Base-by-base conservation (phyloP, 2,113 vertebrate genomes). In the Brachionichthys hirsutus region DNA sequence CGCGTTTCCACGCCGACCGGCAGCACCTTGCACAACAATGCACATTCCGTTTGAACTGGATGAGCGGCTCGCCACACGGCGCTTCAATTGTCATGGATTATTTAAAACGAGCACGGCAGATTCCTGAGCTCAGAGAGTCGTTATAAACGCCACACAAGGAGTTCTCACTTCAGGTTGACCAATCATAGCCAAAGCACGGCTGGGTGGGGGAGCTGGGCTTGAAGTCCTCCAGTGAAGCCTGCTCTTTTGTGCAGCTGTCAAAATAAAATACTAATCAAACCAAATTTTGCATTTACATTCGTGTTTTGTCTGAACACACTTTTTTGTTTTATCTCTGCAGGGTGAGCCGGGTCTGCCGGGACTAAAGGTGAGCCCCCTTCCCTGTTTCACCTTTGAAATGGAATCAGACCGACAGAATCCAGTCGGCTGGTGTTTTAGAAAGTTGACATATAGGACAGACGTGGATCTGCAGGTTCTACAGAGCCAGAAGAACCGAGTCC, bases 261-360 rank as follows among this genome's bases (percentile, higher is more conserved):
- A 30, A 30, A 30, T 30, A 30, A 30, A 6, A 16, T 36, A 16
- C 61, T 51, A 17, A 3, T 52, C 7, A 49, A 54, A 24, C 15
- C 15, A 22, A 6, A 3, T 58, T 41, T 18, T 53, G 42, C 24
- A 8, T 30, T 30, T 30, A 30, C 5, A n/a, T 38, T 9, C 57
- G 2, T 14, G n/a, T n/a, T 20, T 19, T 45, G 10, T 41, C 8
- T 64, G n/a, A 44, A 8, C 10, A 50, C 38, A 19, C 17, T 38
- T 24, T 14, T 38, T 3, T 67, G 15, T 40, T 77, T 52, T 58
- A 16, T 80, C 15, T 69, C 62, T 78, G 0, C 69, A 98, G 97
- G 96, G 97, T 82, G 96, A 98, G 6, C 78, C 93, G 18, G 85
- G 83, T 46, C 57, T 68, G 24, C 58, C 83, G 15, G 85, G 85